These are phyloP conservation scores for Notolabrus celidotus DNA, from an alignment of 2,797 vertebrate genomes.

Conservation along the genomic window DNA sequence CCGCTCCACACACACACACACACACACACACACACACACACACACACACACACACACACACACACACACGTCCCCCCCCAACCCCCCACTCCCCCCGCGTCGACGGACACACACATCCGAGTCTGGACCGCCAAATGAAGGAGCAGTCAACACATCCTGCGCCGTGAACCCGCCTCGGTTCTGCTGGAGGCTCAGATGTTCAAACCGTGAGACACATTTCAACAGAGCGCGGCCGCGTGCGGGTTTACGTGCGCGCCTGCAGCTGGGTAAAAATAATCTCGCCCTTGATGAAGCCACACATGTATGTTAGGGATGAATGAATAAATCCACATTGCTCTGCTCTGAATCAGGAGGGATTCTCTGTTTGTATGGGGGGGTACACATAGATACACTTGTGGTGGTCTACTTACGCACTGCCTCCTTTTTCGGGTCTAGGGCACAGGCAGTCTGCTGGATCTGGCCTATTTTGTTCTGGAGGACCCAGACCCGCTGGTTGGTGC, in stretches of 20 bases:
- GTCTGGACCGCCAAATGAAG: constrained; percentile 61
- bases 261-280: constrained; percentile 58
- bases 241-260: constrained; percentile 44
- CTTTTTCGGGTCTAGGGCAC: constrained; percentile 95
- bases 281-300: constrained; percentile 57
- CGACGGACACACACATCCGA: constrained; percentile 41
- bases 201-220: constrained; percentile 79
- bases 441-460: constrained; percentile 91
- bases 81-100: neutral
- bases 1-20: constrained; percentile 50
- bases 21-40: constrained; percentile 29
- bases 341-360: constrained; percentile 29
- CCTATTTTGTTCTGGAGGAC: constrained; percentile 94
- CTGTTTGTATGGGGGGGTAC: constrained; percentile 4
- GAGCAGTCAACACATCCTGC: constrained; percentile 54
- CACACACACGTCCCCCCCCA: constrained; percentile 35
- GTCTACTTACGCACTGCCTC: constrained; percentile 98
- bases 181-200: constrained; percentile 59
- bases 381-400: constrained; percentile 48
- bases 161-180: constrained; percentile 44
- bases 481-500: constrained; percentile 92
- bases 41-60: constrained; percentile 32
- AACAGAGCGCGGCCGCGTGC: constrained; percentile 56
- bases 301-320: constrained; percentile 52
- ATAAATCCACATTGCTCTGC: constrained; percentile 44